These are phyloP conservation scores for Drosophila ohnishii DNA, from an alignment of 1,140 invertebrate genomes.

Conservation along the genomic window DNA sequence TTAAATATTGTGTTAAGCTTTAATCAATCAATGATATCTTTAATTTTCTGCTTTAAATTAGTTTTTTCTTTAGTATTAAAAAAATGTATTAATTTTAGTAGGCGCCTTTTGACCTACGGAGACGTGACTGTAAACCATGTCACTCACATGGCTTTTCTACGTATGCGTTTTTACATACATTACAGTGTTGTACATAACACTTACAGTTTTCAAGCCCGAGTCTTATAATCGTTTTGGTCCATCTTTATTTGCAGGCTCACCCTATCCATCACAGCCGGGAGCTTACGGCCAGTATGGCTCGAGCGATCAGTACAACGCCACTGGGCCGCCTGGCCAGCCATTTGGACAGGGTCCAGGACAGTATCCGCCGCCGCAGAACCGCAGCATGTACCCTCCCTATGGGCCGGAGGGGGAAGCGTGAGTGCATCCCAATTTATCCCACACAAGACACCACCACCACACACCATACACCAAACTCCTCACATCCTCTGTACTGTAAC, in stretches of 20 bases:
- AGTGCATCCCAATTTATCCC: constrained; percentile 62
- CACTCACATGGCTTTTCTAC: background rate
- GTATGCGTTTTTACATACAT: background rate
- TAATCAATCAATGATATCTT: background rate
- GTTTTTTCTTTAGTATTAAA: too few relatives aligned
- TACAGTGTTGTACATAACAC: too few relatives aligned
- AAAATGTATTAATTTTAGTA: background rate
- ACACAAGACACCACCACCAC: constrained; percentile 24
- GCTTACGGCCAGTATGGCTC: constrained; percentile 83
- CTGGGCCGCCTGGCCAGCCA: constrained; percentile 83
- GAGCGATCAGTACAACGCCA: constrained; percentile 84
- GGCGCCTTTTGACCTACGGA: background rate
- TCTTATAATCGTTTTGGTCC: background rate
- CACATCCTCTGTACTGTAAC: constrained; percentile 39
- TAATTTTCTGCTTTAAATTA: background rate
- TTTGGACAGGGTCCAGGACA: constrained; percentile 86
- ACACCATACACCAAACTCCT: constrained; percentile 14
- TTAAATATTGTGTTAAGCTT: too few relatives aligned
- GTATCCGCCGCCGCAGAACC: constrained; percentile 88
- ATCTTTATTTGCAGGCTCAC: constrained; percentile 66
- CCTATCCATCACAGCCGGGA: constrained; percentile 84
- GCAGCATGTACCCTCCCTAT: constrained; percentile 90
- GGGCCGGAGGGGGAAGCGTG: constrained; percentile 85
- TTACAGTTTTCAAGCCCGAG: background rate
- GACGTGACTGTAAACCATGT: background rate